Percentiles rank a stretch among this genome's conserved stretches.
phyloP scores from a whole-genome alignment of 2,113 vertebrate genomes.

The Drymodes brunneopygia region DNA sequence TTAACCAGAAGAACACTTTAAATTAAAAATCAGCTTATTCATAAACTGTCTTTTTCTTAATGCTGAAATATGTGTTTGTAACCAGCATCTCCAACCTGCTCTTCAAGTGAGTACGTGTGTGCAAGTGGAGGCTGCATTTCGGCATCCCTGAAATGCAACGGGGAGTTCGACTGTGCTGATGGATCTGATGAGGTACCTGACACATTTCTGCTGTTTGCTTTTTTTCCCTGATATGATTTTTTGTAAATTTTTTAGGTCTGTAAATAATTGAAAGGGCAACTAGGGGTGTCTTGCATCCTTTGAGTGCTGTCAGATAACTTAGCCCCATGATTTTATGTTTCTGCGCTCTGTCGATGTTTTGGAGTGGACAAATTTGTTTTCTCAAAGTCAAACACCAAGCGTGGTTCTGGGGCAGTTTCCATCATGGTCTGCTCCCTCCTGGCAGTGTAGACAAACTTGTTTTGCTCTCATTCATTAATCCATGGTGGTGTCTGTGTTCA shows the following conservation, averaged over 20 bases:
- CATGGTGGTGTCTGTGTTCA: not conserved
- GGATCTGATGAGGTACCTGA: slow-evolving; percentile 93
- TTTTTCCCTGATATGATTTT: not conserved
- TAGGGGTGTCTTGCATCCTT: not conserved
- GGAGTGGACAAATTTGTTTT: not conserved
- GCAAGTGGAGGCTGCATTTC: slow-evolving; percentile 87
- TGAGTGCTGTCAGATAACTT: not conserved
- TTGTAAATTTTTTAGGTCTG: not conserved
- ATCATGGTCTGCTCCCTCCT: not conserved
- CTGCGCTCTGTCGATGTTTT: not conserved
- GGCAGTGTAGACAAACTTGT: fast-evolving
- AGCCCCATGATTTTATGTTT: not conserved
- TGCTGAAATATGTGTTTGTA: slow-evolving; percentile 52
- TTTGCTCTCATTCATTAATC: not conserved
- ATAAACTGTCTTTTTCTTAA: not conserved
- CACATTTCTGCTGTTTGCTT: not conserved
- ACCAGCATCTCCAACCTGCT: slow-evolving; percentile 88
- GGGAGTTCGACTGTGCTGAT: slow-evolving; percentile 90
- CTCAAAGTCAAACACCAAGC: fast-evolving
- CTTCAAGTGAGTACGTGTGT: slow-evolving; percentile 91
- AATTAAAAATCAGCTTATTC: not conserved
- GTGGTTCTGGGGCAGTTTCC: fast-evolving
- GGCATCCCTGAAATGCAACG: slow-evolving; percentile 89
- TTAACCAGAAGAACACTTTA: not conserved
- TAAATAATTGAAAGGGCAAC: not conserved